Conservation (phyloP, 2,113 vertebrate genomes). For the Triplophysa dalaica region DNA sequence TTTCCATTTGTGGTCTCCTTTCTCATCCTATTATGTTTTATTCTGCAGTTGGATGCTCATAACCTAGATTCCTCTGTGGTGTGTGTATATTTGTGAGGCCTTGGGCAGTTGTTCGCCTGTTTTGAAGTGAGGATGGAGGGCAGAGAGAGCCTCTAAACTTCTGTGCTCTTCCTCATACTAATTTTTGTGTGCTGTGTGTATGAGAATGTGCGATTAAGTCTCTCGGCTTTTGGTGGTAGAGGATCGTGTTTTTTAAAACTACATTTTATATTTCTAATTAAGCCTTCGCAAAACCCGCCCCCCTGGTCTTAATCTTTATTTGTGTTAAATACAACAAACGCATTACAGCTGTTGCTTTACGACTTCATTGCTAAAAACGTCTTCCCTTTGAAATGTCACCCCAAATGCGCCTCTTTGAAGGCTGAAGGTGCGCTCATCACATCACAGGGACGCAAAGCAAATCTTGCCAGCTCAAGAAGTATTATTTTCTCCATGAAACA, state of each 20-base stretch:
- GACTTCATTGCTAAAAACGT: too few species aligned
- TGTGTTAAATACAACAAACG: too few species aligned
- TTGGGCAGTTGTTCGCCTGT: slow-evolving; percentile 21
- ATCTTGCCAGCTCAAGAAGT: too few species aligned
- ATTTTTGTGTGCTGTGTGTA: not conserved
- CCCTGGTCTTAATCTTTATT: too few species aligned
- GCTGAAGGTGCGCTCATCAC: too few species aligned
- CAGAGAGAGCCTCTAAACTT: not conserved
- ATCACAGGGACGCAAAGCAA: too few species aligned
- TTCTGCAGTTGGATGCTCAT: slow-evolving; percentile 18
- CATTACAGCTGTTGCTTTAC: too few species aligned
- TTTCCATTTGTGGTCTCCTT: not conserved
- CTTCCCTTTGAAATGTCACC: too few species aligned
- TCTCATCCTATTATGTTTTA: not conserved
- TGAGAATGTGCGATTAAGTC: slow-evolving; percentile 18
- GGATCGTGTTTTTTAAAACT: not conserved
- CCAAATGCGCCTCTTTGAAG: too few species aligned
- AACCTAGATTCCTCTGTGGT: slow-evolving; percentile 32
- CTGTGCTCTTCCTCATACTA: not conserved
- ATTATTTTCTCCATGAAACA: too few species aligned
- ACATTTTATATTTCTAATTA: too few species aligned
- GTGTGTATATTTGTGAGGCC: slow-evolving; percentile 20
- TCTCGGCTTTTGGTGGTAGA: not conserved
- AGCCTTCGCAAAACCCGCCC: too few species aligned
- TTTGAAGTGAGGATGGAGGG: slow-evolving; percentile 1